Base-by-base conservation (phyloP, 2,888 invertebrate species). In the Neocrepidodera transversa region DNA sequence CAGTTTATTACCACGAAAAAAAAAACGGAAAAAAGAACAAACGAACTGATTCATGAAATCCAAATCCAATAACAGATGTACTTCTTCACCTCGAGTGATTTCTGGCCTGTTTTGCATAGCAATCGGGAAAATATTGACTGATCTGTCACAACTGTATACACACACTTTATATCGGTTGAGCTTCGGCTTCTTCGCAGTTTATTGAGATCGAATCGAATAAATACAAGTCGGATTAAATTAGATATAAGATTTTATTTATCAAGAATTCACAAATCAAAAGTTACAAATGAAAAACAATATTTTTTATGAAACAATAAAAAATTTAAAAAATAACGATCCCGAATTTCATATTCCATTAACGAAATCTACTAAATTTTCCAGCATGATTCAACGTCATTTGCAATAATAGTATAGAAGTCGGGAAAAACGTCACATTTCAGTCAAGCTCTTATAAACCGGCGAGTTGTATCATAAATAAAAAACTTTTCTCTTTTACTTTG, bases 1-100 rank as follows among this genome's bases (percentile, higher is more conserved):
- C 71, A 75, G 72, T 76, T 76, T 76, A 76, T 76, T 76, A 76
- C 74, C 45, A 28, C n/a, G 54, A 23, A 35, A 1, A 18, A 32
- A 48, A 32, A 32, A 47, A 67, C 72, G 68, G 74, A 76, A 74
- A 62, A 45, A 52, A 60, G 55, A 58, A 64, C 59, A 62, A 61
- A 56, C 65, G 65, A 66, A 62, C 60, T 72, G 72, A 75, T 73
- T 75, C 75, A 74, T 75, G 74, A 74, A 76, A 76, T 76, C 77
- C 77, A 76, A 76, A 76, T 76, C 77, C 77, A 76, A 76, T 77
- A 77, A 77, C 75, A 72, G 72, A 69, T 74, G 74, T 75, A 76
- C 73, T 75, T 74, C 75, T 74, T 73, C 73, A 74, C 71, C 70
- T 65, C 70, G 73, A 73, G 74, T 76, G 75, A 76, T 76, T 76